Evolutionary conservation across 2,888 invertebrate species (phyloP).

Genomic region (Rotaria magnacalcarata): DNA sequence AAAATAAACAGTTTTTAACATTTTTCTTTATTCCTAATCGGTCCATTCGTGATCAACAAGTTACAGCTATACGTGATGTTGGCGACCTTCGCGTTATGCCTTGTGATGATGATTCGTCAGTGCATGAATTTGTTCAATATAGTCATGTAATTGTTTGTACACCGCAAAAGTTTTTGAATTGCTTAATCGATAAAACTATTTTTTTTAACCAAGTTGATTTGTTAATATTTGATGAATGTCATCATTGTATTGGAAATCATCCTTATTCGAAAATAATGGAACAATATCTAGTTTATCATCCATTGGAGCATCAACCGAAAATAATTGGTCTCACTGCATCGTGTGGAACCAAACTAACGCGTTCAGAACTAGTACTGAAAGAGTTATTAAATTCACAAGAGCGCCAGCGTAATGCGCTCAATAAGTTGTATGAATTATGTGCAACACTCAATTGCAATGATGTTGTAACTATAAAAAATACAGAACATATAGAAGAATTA

Average conservation of each 20-base stretch:
- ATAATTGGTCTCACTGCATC: constrained; percentile 17
- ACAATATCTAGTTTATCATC: constrained; percentile 30
- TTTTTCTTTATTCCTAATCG: constrained; percentile 14
- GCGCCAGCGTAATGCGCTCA: neutral
- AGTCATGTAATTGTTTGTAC: constrained; percentile 45
- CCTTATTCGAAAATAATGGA: constrained; percentile 23
- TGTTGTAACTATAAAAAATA: neutral
- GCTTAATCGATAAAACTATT: constrained; percentile 33
- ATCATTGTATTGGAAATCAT: constrained; percentile 19
- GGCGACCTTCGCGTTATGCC: neutral
- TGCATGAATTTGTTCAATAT: neutral
- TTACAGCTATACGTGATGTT: neutral
- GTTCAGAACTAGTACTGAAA: neutral
- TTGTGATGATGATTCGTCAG: constrained; percentile 27
- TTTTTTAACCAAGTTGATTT: constrained; percentile 44
- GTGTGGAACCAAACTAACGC: neutral
- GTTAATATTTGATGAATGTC: constrained; percentile 37
- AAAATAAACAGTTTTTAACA: neutral
- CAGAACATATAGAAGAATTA: neutral
- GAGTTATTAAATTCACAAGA: neutral
- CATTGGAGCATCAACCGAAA: neutral
- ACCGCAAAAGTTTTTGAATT: constrained; percentile 47
- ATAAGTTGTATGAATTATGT: neutral
- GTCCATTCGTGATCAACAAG: constrained; percentile 8
- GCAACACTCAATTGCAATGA: constrained; percentile 13